Evolutionary conservation across 1,140 invertebrate genomes (phyloP).

Genomic region (Sweltsa coloradensis): DNA sequence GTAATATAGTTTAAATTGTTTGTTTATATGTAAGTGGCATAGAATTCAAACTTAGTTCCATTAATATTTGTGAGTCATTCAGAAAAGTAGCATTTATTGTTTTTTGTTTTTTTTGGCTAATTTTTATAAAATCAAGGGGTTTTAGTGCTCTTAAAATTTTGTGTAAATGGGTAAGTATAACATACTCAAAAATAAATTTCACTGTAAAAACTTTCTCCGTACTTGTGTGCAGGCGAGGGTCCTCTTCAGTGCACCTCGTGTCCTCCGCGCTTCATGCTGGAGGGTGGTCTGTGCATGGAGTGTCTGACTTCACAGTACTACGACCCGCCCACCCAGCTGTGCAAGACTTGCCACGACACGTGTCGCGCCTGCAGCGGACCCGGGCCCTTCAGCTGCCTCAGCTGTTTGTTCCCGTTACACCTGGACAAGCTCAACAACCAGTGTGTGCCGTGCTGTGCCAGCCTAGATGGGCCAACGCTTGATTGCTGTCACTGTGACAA

Average conservation of each 20-base stretch:
- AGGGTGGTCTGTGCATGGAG: constrained; percentile 58
- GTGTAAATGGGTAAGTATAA: too few species aligned
- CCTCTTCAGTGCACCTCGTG: constrained; percentile 60
- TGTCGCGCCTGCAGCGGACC: constrained; percentile 56
- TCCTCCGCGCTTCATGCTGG: constrained; percentile 54
- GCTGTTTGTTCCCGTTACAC: constrained; percentile 47
- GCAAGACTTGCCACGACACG: constrained; percentile 50
- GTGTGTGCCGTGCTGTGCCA: constrained; percentile 54
- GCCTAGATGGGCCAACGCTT: constrained; percentile 32
- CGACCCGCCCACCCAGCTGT: constrained; percentile 49
- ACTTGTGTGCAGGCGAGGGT: constrained; percentile 41
- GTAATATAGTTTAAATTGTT: too few species aligned
- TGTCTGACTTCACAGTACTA: constrained; percentile 60
- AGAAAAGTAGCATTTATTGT: too few species aligned
- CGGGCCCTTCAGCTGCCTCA: constrained; percentile 52
- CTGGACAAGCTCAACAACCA: constrained; percentile 57
- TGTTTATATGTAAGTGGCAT: too few species aligned
- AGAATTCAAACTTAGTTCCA: too few species aligned
- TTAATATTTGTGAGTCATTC: too few species aligned
- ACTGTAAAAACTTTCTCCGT: neutral
- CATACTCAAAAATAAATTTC: neutral
- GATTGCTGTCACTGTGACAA: constrained; percentile 52
- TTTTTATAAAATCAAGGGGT: too few species aligned
- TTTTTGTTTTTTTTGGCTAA: too few species aligned
- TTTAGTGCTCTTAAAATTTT: too few species aligned